Base-by-base conservation (phyloP, 2,797 vertebrate genomes). In the Malurus splendens region DNA sequence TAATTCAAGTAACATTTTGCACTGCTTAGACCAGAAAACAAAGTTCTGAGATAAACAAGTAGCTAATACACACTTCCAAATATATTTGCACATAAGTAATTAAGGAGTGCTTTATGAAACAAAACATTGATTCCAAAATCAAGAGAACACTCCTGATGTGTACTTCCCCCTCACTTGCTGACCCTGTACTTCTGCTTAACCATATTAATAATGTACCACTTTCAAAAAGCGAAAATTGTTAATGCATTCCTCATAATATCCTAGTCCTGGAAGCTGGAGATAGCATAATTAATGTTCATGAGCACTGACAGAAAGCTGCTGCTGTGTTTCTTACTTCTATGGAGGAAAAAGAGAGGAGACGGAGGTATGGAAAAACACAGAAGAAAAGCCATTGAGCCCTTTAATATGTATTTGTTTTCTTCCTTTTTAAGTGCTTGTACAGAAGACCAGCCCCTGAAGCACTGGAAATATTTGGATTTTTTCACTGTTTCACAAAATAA, bases 181-280 rank as follows among this genome's bases (percentile, higher is more conserved):
- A 96, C 93, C 93, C 90, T 72, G 88, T 95, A 94, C 97, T 97
- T 96, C 95, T 94, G 95, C 94, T 97, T 96, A 97, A 96, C 87
- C 92, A 86, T 94, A 96, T 97, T 96, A 96, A 97, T 96, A 96
- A 95, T 81, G 71, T 95, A 87, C 93, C 94, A 81, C 95, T 97
- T 96, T 96, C 83, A 95, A 90, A 88, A 95, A 95, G 86, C 89
- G 85, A 95, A 94, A 96, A 96, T 89, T 81, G 95, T 97, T 96
- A 97, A 94, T 97, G 96, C 87, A 96, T 97, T 97, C 96, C 97
- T 97, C 96, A 92, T 96, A 96, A 97, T 90, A 95, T 96, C 91
- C 95, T 94, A 91, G 94, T 97, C 95, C 98, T 98, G 98, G 94
- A 97, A 97, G 95, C 55, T 19, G 42, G 93, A 98, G 97, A 98